These are phyloP conservation scores for Mystacornis crossleyi DNA, from an alignment of 2,113 vertebrate species.

Conservation along the genomic window DNA sequence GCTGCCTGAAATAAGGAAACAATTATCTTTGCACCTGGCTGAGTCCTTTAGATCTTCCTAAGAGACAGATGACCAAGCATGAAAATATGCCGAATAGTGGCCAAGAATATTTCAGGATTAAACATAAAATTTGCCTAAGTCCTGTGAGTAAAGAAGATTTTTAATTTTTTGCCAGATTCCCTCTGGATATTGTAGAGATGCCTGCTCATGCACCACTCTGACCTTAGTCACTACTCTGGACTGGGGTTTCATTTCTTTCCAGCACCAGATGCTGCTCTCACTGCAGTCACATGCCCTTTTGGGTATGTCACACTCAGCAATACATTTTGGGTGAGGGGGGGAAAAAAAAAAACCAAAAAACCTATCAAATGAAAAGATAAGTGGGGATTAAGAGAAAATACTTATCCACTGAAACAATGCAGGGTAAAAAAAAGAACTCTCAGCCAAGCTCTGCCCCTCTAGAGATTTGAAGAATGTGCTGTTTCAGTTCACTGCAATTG, in stretches of 20 bases:
- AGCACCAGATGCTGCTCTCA: not conserved
- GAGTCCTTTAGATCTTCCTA: not conserved
- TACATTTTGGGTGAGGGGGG: not conserved
- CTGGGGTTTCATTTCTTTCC: not conserved
- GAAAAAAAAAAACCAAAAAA: not conserved
- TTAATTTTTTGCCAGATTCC: not conserved
- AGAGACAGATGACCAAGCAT: conserved; percentile 30
- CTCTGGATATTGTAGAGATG: not conserved
- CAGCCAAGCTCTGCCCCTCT: not conserved
- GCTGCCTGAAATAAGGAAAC: conserved; percentile 38
- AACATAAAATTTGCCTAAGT: not conserved
- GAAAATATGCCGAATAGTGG: not conserved
- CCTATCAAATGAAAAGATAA: not conserved
- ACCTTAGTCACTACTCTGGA: not conserved
- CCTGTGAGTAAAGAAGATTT: not conserved
- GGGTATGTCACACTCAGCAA: not conserved
- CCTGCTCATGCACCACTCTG: not conserved
- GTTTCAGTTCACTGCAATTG: not conserved
- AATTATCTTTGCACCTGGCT: conserved; percentile 36
- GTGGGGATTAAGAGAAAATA: not conserved
- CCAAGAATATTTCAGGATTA: conserved; percentile 28
- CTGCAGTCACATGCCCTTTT: not conserved
- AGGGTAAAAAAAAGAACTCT: not conserved
- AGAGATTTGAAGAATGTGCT: not conserved
- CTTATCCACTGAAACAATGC: not conserved